Evolutionary conservation across 2,888 invertebrate genomes (phyloP).

Genomic region (Elaeidobius kamerunicus): DNA sequence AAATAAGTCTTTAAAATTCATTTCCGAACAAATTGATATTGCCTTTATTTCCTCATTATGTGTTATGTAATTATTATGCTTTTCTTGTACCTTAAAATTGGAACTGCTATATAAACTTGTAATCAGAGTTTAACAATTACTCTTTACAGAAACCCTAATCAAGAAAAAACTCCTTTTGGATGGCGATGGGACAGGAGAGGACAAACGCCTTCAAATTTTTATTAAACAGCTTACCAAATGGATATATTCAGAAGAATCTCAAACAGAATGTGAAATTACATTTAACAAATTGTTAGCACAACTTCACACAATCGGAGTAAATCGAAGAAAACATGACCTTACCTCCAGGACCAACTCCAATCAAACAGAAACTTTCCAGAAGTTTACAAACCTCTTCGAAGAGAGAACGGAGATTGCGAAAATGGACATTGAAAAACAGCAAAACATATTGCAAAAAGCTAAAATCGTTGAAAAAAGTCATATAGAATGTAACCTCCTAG

Average conservation of each 20-base stretch:
- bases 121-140: too few species aligned
- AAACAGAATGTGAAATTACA: conserved; percentile 67
- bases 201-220: conserved; percentile 82
- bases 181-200: conserved; percentile 97
- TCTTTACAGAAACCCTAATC: conserved; percentile 81
- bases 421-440: conserved; percentile 76
- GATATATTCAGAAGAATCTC: conserved; percentile 61
- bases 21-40: too few species aligned
- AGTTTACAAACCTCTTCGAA: conserved; percentile 62
- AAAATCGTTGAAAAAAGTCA: conserved; percentile 85
- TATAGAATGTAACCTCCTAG: conserved; percentile 89
- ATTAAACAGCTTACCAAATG: conserved; percentile 81
- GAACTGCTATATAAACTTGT: too few species aligned
- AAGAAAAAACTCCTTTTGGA: conserved; percentile 87
- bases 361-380: conserved; percentile 3
- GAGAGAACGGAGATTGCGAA: conserved; percentile 76
- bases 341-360: not conserved
- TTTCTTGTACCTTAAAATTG: too few species aligned
- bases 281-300: conserved; percentile 11
- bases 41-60: too few species aligned
- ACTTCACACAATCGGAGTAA: conserved; percentile 1
- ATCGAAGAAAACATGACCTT: conserved; percentile 8
- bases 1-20: too few species aligned
- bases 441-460: conserved; percentile 75
- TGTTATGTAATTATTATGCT: too few species aligned